Evolutionary conservation across 2,888 invertebrate genomes (phyloP).

Genomic region (Galeopsomyia nigrocyanea): DNA sequence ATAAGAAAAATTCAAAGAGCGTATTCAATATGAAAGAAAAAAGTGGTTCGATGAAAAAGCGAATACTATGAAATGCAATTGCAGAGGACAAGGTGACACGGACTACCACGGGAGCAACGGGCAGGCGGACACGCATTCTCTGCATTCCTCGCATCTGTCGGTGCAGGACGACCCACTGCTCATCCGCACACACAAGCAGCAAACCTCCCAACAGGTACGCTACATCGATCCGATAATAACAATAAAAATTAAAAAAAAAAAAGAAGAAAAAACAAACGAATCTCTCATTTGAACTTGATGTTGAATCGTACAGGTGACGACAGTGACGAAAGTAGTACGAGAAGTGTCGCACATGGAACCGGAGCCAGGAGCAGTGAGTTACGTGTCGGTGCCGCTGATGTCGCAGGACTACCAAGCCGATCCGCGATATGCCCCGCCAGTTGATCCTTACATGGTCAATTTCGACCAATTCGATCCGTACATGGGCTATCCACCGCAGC

Average conservation of each 20-base stretch:
- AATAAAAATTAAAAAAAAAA: too few species aligned
- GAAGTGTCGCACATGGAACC: slow-evolving; percentile 75
- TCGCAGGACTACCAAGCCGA: slow-evolving; percentile 66
- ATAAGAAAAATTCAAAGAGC: too few species aligned
- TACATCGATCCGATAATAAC: too few species aligned
- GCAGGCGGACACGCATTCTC: slow-evolving; percentile 75
- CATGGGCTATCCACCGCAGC: slow-evolving; percentile 66
- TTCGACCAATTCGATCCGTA: slow-evolving; percentile 70
- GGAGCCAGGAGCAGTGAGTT: slow-evolving; percentile 69
- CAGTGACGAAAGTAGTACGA: slow-evolving; percentile 79
- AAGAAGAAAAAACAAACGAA: too few species aligned
- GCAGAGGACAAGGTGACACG: slow-evolving; percentile 69
- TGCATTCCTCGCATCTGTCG: slow-evolving; percentile 72
- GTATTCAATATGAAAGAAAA: too few species aligned
- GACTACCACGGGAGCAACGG: slow-evolving; percentile 75
- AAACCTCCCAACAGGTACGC: slow-evolving; percentile 75
- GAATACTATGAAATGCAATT: slow-evolving; percentile 14
- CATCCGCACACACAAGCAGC: slow-evolving; percentile 77
- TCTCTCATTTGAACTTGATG: slow-evolving; percentile 21
- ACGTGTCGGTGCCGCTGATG: slow-evolving; percentile 67
- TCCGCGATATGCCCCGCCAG: slow-evolving; percentile 61
- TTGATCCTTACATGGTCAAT: slow-evolving; percentile 68
- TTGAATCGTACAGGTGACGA: slow-evolving; percentile 73
- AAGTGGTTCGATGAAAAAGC: too few species aligned
- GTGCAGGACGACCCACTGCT: slow-evolving; percentile 71